A percentile compares a stretch with the other conserved stretches of the same genome.
phyloP scores from a whole-genome alignment of 2,888 invertebrate species.

The Orgyia antiqua region DNA sequence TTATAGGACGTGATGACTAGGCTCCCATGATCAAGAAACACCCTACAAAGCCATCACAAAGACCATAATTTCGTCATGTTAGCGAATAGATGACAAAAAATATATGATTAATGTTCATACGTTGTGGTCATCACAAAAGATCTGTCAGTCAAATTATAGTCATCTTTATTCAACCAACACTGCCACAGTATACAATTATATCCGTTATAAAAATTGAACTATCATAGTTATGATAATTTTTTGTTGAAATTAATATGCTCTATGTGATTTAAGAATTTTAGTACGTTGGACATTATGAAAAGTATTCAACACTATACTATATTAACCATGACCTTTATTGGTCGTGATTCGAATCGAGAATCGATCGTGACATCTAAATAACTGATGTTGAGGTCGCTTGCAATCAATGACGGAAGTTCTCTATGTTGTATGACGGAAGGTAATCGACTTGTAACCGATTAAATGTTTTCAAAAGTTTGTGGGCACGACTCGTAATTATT shows the following conservation, averaged over 20 bases:
- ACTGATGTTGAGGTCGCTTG: constrained; percentile 55
- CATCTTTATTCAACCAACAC: constrained; percentile 36
- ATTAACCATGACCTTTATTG: constrained; percentile 63
- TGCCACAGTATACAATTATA: constrained; percentile 27
- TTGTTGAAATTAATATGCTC: constrained; percentile 12
- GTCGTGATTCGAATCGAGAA: constrained; percentile 55
- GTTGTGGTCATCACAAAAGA: constrained; percentile 53
- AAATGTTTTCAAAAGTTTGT: constrained; percentile 40
- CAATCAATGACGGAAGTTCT: constrained; percentile 69
- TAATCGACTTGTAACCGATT: constrained; percentile 25
- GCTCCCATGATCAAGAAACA: constrained; percentile 56
- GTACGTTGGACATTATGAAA: constrained; percentile 35
- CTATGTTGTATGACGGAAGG: constrained; percentile 52
- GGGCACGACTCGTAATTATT: constrained; percentile 31
- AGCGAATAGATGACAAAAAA: constrained; percentile 70
- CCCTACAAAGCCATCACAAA: constrained; percentile 58
- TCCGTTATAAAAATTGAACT: constrained; percentile 1
- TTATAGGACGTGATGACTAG: constrained; percentile 68
- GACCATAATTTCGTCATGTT: constrained; percentile 71
- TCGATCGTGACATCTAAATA: constrained; percentile 72
- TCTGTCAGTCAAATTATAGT: constrained; percentile 47
- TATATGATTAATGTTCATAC: constrained; percentile 62
- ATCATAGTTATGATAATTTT: constrained; percentile 2
- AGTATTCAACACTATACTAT: constrained; percentile 41
- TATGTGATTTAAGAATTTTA: constrained; percentile 15